These are phyloP conservation scores for Anarrhichthys ocellatus DNA, from an alignment of 2,113 vertebrate genomes.

Conservation along the genomic window DNA sequence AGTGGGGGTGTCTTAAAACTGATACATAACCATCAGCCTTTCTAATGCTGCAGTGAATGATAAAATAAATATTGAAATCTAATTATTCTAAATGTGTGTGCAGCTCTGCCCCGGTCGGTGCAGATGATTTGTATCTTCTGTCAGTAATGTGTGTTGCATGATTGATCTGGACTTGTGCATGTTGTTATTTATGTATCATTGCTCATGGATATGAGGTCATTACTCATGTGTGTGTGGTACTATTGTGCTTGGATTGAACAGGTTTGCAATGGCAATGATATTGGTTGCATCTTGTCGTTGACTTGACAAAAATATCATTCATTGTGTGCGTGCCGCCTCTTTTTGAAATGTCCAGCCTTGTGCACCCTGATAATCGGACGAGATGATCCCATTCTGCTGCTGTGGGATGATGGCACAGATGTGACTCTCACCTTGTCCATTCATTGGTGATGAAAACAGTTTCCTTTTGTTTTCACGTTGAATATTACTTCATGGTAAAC, in stretches of 20 bases:
- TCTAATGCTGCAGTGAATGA: neutral
- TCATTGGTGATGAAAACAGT: conserved; percentile 94
- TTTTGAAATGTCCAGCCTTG: conserved; percentile 93
- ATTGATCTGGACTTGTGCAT: neutral
- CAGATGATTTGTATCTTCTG: neutral
- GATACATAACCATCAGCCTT: neutral
- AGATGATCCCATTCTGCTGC: conserved; percentile 94
- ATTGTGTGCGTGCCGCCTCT: conserved; percentile 77
- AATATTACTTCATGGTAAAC: conserved; percentile 94
- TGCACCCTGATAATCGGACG: conserved; percentile 92
- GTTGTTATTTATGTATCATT: neutral
- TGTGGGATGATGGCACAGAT: conserved; percentile 94
- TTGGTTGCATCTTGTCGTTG: conserved; percentile 28
- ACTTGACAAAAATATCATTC: neutral
- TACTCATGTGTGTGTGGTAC: neutral
- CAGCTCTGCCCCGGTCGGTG: neutral
- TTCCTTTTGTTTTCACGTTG: conserved; percentile 93
- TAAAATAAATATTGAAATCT: neutral
- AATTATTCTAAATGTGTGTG: neutral
- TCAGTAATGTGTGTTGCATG: neutral
- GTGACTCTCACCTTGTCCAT: conserved; percentile 92
- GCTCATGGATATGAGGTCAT: neutral
- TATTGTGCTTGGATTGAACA: neutral
- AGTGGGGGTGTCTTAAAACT: neutral
- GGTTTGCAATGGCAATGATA: conserved; percentile 12